phyloP scores from a whole-genome alignment of 2,113 vertebrate genomes.

The Dipodomys stephensi region DNA sequence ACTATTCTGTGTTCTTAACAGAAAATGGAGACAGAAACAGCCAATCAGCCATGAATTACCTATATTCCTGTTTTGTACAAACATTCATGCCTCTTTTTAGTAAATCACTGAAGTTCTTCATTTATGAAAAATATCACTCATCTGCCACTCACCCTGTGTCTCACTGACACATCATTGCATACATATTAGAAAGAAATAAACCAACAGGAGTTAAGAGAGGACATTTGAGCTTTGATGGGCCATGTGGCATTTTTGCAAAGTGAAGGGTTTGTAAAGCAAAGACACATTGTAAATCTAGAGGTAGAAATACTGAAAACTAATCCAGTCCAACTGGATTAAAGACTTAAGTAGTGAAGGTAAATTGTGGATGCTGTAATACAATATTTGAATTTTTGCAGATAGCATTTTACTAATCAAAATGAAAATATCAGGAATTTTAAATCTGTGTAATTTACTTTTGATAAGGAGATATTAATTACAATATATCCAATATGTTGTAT shows the following conservation, averaged over 20 bases:
- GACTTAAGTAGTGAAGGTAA: background rate
- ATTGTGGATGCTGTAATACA: background rate
- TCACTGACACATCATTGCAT: background rate
- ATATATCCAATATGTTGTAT: too few species aligned
- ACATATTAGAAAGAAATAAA: background rate
- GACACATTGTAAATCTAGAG: background rate
- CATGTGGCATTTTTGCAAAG: background rate
- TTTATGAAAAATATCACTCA: background rate
- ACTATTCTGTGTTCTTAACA: background rate
- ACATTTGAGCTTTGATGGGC: background rate
- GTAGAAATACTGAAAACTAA: background rate
- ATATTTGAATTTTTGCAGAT: background rate
- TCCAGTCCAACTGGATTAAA: background rate
- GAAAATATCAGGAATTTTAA: background rate
- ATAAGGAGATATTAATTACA: background rate
- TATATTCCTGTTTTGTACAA: background rate
- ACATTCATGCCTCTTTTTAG: background rate
- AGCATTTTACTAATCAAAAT: background rate
- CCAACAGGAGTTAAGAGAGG: background rate
- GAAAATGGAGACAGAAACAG: background rate
- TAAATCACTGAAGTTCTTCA: background rate
- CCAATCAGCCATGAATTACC: accelerated
- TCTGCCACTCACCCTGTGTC: background rate
- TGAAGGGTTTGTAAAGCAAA: background rate
- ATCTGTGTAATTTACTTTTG: background rate